Base-by-base conservation (phyloP, 2,888 invertebrate species). In the Caenorhabditis panamensis region DNA sequence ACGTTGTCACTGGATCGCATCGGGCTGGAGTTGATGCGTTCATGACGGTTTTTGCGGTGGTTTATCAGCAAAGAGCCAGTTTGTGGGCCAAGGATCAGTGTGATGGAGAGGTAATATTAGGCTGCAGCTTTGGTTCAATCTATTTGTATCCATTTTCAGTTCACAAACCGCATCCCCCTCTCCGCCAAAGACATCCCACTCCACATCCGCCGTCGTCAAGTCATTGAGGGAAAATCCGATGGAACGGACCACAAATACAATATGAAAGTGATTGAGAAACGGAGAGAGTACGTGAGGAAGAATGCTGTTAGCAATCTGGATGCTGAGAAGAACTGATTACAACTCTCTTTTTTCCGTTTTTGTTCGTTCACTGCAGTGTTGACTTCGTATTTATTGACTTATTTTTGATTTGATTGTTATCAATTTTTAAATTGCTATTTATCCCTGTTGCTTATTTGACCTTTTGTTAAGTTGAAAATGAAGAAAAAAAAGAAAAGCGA, bases 1-100 rank as follows among this genome's bases (percentile, higher is more conserved):
- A 75, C n/a, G 47, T 64, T 16, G 47, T 75, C 3, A 80, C 73
- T 24, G 73, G 72, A 20, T n/a, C 68, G 20, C 89, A 89, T 81
- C 82, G 87, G 31, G 86, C 86, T 31, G 89, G 89, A 0, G 86
- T 89, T 37, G 89, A 89, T 56, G 88, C 89, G 1, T 89, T 89
- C 62, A 89, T 89, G 89, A 89, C 89, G 0, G 89, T 87, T 9
- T 89, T 87, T 56, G 56, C 85, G 0, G 84, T 85, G 11, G 73
- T 89, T 8, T 88, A 71, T 71, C 82, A 87, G 62, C 76, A 85
- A 28, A 59, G 87, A 51, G 69, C 82, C 44, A 36, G 63, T 13
- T 56, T 85, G 11, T 51, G 61, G 69, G 54, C 59, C 9, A 58
- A 58, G 22, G 31, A 77, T 49, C 44, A 51, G 6, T 53, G 76